Evolutionary conservation across 2,113 vertebrate genomes (phyloP).

Genomic region (Trichomycterus rosablanca): DNA sequence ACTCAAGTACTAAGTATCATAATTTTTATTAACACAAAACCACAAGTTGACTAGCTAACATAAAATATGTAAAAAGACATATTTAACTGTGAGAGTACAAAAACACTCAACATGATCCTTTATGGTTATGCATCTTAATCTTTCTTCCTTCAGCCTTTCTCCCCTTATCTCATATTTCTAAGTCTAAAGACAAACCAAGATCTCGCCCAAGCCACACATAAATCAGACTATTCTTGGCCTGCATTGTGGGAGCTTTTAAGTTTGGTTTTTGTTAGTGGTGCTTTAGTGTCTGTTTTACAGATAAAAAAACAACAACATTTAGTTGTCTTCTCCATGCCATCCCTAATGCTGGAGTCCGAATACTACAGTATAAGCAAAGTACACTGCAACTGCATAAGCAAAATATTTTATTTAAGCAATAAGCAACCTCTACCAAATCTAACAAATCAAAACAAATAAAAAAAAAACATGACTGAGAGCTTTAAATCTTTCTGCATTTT

Average conservation of each 20-base stretch:
- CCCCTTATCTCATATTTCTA: constrained; percentile 2
- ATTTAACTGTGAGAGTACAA: too few species aligned
- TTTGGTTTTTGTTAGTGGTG: constrained; percentile 9
- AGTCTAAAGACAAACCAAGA: not conserved
- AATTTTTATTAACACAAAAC: too few species aligned
- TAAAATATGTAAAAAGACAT: too few species aligned
- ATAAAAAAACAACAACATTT: constrained; percentile 37
- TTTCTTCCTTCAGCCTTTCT: not conserved
- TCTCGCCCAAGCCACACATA: not conserved
- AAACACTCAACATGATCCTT: too few species aligned
- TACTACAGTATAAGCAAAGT: not conserved
- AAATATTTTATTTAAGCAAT: too few species aligned
- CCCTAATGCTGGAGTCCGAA: constrained; percentile 43
- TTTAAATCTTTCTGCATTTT: constrained; percentile 18
- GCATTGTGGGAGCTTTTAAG: constrained; percentile 49
- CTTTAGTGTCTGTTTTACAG: constrained; percentile 45
- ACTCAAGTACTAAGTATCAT: too few species aligned
- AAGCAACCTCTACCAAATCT: too few species aligned
- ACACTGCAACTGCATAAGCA: too few species aligned
- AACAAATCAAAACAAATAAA: too few species aligned
- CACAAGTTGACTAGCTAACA: too few species aligned
- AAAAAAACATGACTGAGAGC: too few species aligned
- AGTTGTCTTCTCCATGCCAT: constrained; percentile 22
- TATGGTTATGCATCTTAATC: not conserved
- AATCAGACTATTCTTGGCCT: constrained; percentile 1